These are phyloP conservation scores for Acanthis flammea DNA, from an alignment of 2,797 vertebrate species.

Conservation along the genomic window DNA sequence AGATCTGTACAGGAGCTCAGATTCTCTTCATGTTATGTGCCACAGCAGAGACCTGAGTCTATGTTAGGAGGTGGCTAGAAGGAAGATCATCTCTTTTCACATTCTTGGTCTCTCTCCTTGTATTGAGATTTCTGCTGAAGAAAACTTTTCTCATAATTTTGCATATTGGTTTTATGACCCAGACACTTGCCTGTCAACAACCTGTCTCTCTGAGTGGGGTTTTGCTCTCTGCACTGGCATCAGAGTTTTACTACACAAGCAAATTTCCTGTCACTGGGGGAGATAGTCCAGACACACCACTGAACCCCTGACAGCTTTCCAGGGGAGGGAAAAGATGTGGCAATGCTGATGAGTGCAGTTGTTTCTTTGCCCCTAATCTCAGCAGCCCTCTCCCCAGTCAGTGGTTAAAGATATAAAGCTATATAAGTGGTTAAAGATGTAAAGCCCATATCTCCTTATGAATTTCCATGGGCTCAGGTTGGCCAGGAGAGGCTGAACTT, in stretches of 20 bases:
- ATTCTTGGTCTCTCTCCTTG: neutral
- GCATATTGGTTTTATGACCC: neutral
- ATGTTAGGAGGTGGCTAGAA: neutral
- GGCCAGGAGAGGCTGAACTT: neutral
- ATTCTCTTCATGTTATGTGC: neutral
- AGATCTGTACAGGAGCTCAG: neutral
- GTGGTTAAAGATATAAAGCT: neutral
- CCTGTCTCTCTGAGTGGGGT: neutral
- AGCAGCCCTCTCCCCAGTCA: neutral
- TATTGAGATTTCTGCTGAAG: neutral
- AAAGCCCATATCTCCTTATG: fast-evolving
- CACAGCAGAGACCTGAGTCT: neutral
- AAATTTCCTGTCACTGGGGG: neutral
- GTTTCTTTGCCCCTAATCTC: neutral
- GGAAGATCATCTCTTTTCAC: neutral
- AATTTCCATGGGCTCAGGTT: neutral
- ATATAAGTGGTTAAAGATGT: neutral
- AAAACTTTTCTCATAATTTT: neutral
- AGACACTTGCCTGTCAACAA: neutral
- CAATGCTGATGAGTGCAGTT: neutral
- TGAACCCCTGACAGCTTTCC: neutral
- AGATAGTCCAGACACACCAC: neutral
- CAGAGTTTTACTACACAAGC: neutral
- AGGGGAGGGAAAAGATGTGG: neutral
- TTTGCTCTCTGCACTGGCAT: neutral